These are phyloP conservation scores for Hemitrygon akajei DNA, from an alignment of 2,797 vertebrate genomes.

Conservation along the genomic window DNA sequence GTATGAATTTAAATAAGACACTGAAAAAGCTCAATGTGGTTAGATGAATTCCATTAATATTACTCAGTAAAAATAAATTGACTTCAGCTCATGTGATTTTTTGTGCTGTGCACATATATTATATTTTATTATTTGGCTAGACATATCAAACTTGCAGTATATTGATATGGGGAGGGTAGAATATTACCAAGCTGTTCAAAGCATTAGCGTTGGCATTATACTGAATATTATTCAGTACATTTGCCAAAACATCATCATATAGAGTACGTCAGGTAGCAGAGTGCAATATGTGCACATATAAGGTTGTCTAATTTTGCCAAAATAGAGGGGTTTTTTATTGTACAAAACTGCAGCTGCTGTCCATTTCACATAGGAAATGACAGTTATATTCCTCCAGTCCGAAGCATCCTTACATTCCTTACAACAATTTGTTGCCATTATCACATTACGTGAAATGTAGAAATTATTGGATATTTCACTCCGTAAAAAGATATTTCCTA, in stretches of 20 bases:
- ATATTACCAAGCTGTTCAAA: neutral
- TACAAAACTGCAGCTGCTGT: neutral
- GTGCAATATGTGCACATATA: neutral
- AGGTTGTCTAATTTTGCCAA: neutral
- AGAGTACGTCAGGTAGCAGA: neutral
- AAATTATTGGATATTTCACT: neutral
- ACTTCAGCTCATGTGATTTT: neutral
- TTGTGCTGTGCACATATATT: neutral
- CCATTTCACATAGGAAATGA: neutral
- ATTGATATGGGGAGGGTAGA: too few species aligned
- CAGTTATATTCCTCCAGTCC: neutral
- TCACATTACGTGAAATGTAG: neutral
- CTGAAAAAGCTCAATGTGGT: neutral
- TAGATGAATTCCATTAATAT: neutral
- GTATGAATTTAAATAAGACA: too few species aligned
- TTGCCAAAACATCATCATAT: neutral
- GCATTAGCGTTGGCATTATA: neutral
- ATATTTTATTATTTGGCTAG: neutral
- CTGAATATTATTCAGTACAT: neutral
- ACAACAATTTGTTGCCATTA: slow-evolving; percentile 17
- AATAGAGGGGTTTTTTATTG: neutral
- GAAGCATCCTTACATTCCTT: neutral
- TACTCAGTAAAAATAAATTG: neutral
- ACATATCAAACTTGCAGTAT: neutral
- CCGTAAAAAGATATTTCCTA: neutral